Percentiles rank a stretch among this genome's conserved stretches.
Conservation (phyloP, 2,113 vertebrate genomes). For the Phrynocephalus versicolor region DNA sequence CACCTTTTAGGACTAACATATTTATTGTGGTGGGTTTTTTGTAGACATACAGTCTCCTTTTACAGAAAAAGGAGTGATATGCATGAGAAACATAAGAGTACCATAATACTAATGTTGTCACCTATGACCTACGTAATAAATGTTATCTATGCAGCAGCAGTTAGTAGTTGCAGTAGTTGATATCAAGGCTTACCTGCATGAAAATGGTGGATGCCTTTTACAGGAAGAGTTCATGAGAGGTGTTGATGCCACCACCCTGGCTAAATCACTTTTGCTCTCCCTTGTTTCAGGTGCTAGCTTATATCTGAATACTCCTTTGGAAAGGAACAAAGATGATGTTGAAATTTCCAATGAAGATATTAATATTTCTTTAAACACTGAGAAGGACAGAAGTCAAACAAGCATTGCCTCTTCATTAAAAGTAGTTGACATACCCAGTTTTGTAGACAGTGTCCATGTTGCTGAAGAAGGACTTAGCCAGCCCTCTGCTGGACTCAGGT, state of each 20-base stretch:
- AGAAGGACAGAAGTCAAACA: slow-evolving; percentile 71
- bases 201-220: neutral
- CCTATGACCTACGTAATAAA: neutral
- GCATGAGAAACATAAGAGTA: neutral
- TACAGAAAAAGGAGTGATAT: too few species aligned
- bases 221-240: neutral
- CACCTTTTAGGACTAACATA: neutral
- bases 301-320: slow-evolving; percentile 80
- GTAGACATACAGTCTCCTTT: too few species aligned
- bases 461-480: slow-evolving; percentile 67
- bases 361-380: slow-evolving; percentile 73
- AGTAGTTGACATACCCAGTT: slow-evolving; percentile 79
- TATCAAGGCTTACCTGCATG: neutral
- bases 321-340: slow-evolving; percentile 68
- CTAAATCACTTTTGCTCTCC: neutral
- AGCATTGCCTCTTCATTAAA: slow-evolving; percentile 75
- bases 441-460: slow-evolving; percentile 73
- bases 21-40: too few species aligned
- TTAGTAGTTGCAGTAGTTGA: neutral
- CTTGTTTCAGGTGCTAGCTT: slow-evolving; percentile 86
- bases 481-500: slow-evolving; percentile 62
- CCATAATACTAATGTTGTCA: neutral
- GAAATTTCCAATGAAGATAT: slow-evolving; percentile 77
- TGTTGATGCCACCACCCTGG: neutral
- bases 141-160: neutral